These are phyloP conservation scores for Puntigrus tetrazona DNA, from an alignment of 2,113 vertebrate genomes.

Conservation along the genomic window DNA sequence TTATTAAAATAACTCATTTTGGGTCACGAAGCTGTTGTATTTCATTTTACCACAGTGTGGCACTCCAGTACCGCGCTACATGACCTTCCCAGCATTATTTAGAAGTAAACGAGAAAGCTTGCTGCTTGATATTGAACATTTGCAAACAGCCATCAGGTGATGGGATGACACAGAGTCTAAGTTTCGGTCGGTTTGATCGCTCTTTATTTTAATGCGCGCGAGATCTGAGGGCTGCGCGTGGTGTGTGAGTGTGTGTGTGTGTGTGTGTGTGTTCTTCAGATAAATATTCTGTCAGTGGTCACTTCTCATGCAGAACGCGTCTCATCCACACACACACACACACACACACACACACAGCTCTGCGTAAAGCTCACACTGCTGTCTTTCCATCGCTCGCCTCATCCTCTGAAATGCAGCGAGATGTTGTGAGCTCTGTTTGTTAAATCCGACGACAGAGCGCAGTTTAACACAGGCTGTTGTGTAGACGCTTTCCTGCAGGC, in stretches of 20 bases:
- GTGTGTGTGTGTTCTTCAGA: conserved; percentile 20
- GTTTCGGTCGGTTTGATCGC: background rate
- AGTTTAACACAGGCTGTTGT: background rate
- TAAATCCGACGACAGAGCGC: background rate
- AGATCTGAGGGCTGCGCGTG: background rate
- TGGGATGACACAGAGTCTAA: background rate
- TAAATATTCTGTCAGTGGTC: conserved; percentile 52
- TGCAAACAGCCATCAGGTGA: background rate
- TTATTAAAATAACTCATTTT: background rate
- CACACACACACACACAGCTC: conserved; percentile 25
- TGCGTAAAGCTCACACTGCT: conserved; percentile 29
- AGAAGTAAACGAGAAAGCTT: conserved; percentile 36
- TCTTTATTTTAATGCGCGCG: background rate
- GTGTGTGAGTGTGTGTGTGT: too few relatives aligned
- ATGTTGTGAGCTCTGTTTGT: background rate
- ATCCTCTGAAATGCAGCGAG: background rate
- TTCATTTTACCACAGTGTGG: conserved; percentile 79
- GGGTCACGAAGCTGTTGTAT: conserved; percentile 51
- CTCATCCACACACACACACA: conserved; percentile 52
- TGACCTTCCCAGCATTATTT: conserved; percentile 55
- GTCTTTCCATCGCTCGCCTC: conserved; percentile 2
- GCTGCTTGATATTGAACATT: background rate
- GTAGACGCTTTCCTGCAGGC: conserved; percentile 48
- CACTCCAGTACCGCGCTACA: conserved; percentile 80
- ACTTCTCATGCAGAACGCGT: conserved; percentile 78